Evolutionary conservation across 2,888 invertebrate species (phyloP).

Genomic region (Troides helena): DNA sequence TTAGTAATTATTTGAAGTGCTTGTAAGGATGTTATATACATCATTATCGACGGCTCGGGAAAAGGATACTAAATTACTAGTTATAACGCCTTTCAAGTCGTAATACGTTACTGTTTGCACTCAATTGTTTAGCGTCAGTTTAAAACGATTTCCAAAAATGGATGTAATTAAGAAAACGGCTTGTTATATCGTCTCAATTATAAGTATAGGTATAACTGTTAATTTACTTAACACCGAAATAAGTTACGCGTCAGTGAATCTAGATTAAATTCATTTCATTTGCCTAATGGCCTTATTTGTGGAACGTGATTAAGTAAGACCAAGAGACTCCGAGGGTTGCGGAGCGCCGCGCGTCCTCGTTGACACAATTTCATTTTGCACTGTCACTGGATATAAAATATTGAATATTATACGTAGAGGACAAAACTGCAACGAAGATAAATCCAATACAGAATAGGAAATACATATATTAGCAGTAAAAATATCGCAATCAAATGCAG

Average conservation of each 20-base stretch:
- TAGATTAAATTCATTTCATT: slow-evolving; percentile 20
- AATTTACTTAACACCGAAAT: neutral
- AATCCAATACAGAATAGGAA: no score
- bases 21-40: no score
- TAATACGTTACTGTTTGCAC: no score
- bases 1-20: no score
- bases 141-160: no score
- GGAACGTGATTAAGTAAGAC: slow-evolving; percentile 26
- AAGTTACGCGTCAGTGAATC: neutral
- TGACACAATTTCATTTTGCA: slow-evolving; percentile 19
- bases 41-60: no score
- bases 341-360: slow-evolving; percentile 17
- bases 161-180: no score
- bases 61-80: no score
- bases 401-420: neutral
- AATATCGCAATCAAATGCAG: no score
- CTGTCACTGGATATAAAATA: neutral
- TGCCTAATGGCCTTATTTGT: slow-evolving; percentile 24
- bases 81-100: no score
- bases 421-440: neutral
- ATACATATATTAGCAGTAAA: no score
- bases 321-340: slow-evolving; percentile 6
- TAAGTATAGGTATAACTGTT: neutral
- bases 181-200: neutral
- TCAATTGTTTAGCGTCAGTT: no score